Base-by-base conservation (phyloP, 2,888 invertebrate species). In the Orchesellides sinensis region DNA sequence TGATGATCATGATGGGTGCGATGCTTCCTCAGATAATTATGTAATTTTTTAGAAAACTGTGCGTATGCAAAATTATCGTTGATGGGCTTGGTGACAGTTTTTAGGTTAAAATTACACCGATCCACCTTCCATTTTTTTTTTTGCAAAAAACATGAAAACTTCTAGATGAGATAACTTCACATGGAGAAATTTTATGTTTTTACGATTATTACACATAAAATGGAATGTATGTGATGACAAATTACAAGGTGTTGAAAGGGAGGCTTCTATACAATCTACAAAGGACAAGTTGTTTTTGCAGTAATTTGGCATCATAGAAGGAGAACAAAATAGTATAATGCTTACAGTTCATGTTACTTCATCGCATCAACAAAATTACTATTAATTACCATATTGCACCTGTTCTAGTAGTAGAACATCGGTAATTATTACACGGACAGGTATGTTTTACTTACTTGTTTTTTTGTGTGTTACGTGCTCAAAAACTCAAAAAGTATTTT, bases 211-310 rank as follows among this genome's bases (percentile, higher is more conserved):
- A 52, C 3, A 32, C 21, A 27, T 56, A 35, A 29, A 59, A 45
- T 27, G 72, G n/a, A 40, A 56, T 23, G 17, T 47, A 23, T 56
- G 1, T 45, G 29, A 40, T 35, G 49, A 21, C 29, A 32, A 59
- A 72, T 72, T 59, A 72, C 72, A 72, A 72, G 59, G 72, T 72
- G 72, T 72, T 72, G 72, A 72, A 59, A 72, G 45, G 72, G 59
- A n/a, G 59, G 40, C 35, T 47, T 45, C 19, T 27, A 61, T 2
- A 27, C 72, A 72, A 40, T 59, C 72, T 40, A 72, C 72, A 69
- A 19, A 27, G n/a, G n/a, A 40, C n/a, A 8, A 5, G n/a, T 14
- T 40, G 40, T 40, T 14, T n/a, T 40, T 40, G 10, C n/a, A 14
- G 10, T 40, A n/a, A 14, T 40, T 8, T 40, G n/a, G n/a, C n/a